Evolutionary conservation across 2,888 invertebrate species (phyloP), one percentile per base, ranked within the genome.

Genomic region (Eustalomyia histrio): DNA sequence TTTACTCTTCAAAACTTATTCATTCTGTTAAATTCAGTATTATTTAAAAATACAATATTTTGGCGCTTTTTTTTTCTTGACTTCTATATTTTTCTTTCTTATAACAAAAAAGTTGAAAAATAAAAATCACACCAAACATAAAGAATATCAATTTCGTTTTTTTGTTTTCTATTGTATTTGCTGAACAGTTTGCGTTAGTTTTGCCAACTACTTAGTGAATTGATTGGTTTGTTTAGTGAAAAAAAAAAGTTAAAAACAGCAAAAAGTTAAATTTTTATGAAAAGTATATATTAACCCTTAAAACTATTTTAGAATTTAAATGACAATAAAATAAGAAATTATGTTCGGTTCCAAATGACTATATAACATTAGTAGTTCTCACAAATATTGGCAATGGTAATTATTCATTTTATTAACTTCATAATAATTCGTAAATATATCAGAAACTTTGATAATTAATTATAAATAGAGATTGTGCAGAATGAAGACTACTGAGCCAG

Each of bases 1-100:
- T 60, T 57, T 35, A 52, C 57, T 80, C 50, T 72, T 53, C 50
- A 35, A 75, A 80, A 80, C 29, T 81, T 81, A n/a, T 71, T 55
- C 53, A 57, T 75, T 61, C 57, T 65, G 39, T 65, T 74, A 50
- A 33, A 65, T 14, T 39, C 39, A 39, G 12, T 12, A 39, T 39
- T 47, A 6, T n/a, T 14, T 35, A 55, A 29, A 55, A 55, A 73
- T 24, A 14, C 8, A 53, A 64, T 57, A 67, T 75, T 72, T 68
- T 64, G 57, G 57, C 52, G 55, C 33, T 35, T 29, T 18, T 64
- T 52, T 39, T 47, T 12, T 12, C 14, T 18, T 12, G 18, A 18
- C 17, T 21, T 12, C 3, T 47, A 5, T 64, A 9, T 64, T 6
- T n/a, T 29, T 14, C 24, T 57, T 29, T 58, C 16, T 6, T 71